Percentiles rank a stretch among this genome's conserved stretches.
Evolutionary conservation across 2,797 vertebrate species (phyloP).

Genomic region (Channallabes apus): DNA sequence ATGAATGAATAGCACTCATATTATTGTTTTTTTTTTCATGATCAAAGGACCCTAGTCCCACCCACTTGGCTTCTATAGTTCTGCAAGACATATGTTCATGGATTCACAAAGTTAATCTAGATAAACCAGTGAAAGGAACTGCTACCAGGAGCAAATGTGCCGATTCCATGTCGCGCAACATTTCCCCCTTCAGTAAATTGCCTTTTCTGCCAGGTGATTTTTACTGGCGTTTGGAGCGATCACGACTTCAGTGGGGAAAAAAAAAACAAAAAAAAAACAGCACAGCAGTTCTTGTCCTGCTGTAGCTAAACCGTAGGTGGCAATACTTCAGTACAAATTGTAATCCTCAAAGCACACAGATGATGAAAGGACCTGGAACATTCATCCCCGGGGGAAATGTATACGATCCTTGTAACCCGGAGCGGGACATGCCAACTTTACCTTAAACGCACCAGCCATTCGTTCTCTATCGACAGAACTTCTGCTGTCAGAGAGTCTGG

Average conservation of each 20-base stretch:
- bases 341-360: slow-evolving; percentile 12
- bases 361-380: slow-evolving; percentile 13
- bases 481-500: slow-evolving; percentile 21
- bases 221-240: neutral
- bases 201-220: neutral
- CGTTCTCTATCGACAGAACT: neutral
- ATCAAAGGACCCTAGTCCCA: neutral
- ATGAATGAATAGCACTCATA: too few relatives aligned
- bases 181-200: neutral
- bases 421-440: slow-evolving; percentile 24
- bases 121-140: neutral
- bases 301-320: neutral
- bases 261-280: too few relatives aligned
- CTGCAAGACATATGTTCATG: neutral
- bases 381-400: slow-evolving; percentile 17
- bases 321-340: neutral
- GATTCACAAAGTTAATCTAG: neutral
- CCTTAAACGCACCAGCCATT: slow-evolving; percentile 9
- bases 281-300: neutral
- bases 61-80: neutral
- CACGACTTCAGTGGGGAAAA: neutral
- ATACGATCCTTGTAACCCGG: neutral
- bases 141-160: neutral
- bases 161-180: neutral
- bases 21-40: neutral